Evolutionary conservation across 1,140 invertebrate genomes (phyloP).

Genomic region (Heterodera carotae): DNA sequence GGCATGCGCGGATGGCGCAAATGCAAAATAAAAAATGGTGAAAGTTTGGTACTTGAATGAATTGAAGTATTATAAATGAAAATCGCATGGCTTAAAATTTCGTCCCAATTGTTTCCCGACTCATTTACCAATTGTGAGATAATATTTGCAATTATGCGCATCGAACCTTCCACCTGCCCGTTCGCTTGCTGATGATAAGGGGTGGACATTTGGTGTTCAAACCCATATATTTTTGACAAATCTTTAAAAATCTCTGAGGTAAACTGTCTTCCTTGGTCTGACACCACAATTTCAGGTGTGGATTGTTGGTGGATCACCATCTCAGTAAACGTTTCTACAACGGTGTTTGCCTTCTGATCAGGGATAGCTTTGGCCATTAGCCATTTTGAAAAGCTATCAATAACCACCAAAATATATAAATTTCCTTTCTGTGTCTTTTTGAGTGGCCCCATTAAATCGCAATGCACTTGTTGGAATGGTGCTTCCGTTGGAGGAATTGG

Average conservation of each 20-base stretch:
- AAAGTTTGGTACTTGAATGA: background rate
- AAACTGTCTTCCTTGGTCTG: background rate
- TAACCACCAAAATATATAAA: background rate
- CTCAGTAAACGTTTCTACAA: background rate
- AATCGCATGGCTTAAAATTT: background rate
- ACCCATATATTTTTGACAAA: background rate
- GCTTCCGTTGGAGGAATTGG: background rate
- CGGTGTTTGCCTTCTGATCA: background rate
- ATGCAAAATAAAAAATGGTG: background rate
- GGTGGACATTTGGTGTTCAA: background rate
- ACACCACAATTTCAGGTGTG: background rate
- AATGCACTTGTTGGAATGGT: background rate
- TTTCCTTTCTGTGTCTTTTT: background rate
- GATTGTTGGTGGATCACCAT: background rate
- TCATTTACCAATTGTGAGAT: background rate
- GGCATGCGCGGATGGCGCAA: background rate
- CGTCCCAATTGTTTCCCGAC: background rate
- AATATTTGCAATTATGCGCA: background rate
- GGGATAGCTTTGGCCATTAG: background rate
- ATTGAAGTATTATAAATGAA: background rate
- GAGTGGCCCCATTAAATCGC: background rate
- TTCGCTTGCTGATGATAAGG: background rate
- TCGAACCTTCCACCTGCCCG: background rate
- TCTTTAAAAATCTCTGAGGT: background rate
- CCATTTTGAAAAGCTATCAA: constrained; percentile 7